A percentile compares a stretch with the other conserved stretches of the same genome.
Evolutionary conservation across 1,140 invertebrate genomes (phyloP).

Genomic region (Mya arenaria): DNA sequence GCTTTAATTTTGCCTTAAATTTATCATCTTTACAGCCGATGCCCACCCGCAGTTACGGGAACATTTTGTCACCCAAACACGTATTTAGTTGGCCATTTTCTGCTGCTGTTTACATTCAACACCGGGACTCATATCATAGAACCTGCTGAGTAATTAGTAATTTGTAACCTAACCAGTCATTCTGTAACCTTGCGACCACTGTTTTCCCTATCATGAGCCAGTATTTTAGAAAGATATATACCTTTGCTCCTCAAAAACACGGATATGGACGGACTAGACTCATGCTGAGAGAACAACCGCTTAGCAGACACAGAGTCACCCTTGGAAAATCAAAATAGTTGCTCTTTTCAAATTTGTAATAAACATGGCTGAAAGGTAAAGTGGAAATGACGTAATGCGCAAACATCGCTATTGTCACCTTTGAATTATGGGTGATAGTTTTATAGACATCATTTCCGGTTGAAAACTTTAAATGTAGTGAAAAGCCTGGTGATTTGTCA

Average conservation of each 20-base stretch:
- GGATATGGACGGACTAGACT: slow-evolving; percentile 12
- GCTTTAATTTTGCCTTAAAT: too few species aligned
- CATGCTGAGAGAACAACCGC: slow-evolving; percentile 4
- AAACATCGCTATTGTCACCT: slow-evolving; percentile 33
- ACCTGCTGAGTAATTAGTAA: slow-evolving; percentile 18
- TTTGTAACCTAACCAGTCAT: slow-evolving; percentile 31
- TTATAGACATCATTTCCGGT: slow-evolving; percentile 50
- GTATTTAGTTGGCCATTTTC: slow-evolving; percentile 13
- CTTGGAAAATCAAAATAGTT: not conserved
- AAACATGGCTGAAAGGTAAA: slow-evolving; percentile 26
- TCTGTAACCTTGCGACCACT: slow-evolving; percentile 22
- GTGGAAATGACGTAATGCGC: slow-evolving; percentile 39
- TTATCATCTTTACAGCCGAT: too few species aligned
- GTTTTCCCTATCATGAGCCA: not conserved
- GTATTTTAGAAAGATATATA: too few species aligned
- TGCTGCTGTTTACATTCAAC: slow-evolving; percentile 28
- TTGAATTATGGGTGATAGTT: slow-evolving; percentile 32
- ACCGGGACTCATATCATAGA: slow-evolving; percentile 2
- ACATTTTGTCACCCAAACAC: slow-evolving; percentile 23
- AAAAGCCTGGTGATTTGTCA: slow-evolving; percentile 40
- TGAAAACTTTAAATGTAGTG: slow-evolving; percentile 9
- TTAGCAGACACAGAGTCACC: slow-evolving; percentile 21
- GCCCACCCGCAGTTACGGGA: too few species aligned
- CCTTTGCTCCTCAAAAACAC: slow-evolving; percentile 18
- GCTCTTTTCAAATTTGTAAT: not conserved